A percentile compares a stretch with the other conserved stretches of the same genome.
phyloP scores from a whole-genome alignment of 2,113 vertebrate genomes.

The Toxotes jaculatrix region DNA sequence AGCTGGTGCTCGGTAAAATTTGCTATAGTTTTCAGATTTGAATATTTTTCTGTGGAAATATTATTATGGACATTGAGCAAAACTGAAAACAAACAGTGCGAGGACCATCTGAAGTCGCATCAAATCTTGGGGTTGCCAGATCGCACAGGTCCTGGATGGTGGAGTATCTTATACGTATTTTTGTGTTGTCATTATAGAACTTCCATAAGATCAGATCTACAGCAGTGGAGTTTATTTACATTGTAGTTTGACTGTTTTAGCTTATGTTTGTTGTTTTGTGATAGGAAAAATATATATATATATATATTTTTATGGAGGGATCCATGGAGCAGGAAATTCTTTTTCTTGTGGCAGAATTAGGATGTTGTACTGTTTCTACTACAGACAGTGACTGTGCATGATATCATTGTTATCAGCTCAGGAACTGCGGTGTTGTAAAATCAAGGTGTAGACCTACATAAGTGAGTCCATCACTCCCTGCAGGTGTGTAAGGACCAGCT shows the following conservation, averaged over 20 bases:
- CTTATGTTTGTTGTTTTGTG: background rate
- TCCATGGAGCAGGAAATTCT: too few species aligned
- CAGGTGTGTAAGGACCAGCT: conserved; percentile 61
- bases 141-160: too few species aligned
- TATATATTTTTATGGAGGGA: too few species aligned
- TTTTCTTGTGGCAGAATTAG: background rate
- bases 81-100: background rate
- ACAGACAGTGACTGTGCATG: background rate
- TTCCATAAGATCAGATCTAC: background rate
- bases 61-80: background rate
- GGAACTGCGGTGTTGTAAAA: conserved; percentile 41
- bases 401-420: background rate
- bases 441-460: conserved; percentile 38
- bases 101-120: background rate
- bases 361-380: background rate
- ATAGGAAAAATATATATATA: background rate
- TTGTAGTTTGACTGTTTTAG: background rate
- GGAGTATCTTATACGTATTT: background rate
- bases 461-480: conserved; percentile 48
- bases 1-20: background rate
- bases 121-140: background rate
- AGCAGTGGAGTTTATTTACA: background rate
- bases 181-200: background rate
- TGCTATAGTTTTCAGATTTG: background rate
- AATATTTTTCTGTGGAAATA: background rate